A percentile compares a stretch with the other conserved stretches of the same genome.
Evolutionary conservation across 92 coral and sea anemone genomes (phyloP).

Genomic region (Actinernus sp.): DNA sequence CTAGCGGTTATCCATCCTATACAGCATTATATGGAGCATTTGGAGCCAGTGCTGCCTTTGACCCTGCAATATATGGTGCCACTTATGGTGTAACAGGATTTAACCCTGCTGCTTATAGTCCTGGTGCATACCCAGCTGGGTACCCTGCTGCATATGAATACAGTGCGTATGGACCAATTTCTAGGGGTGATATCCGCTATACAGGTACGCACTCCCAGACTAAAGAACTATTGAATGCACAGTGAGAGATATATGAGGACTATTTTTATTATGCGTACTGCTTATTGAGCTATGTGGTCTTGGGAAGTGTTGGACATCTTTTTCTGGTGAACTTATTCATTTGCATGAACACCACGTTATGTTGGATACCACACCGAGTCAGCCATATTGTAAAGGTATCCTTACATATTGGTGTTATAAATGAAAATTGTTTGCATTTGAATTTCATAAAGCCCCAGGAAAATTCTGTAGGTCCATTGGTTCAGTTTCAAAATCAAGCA

Average conservation of each 20-base stretch:
- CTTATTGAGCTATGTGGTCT: not conserved
- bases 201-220: conserved; percentile 82
- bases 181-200: conserved; percentile 76
- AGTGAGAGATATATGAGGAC: not conserved
- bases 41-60: conserved; percentile 76
- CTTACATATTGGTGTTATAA: too few relatives aligned
- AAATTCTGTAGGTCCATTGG: too few relatives aligned
- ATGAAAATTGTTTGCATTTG: too few relatives aligned
- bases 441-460: too few relatives aligned
- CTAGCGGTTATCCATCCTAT: conserved; percentile 80
- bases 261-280: not conserved
- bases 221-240: conserved; percentile 80
- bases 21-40: conserved; percentile 81
- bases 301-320: too few relatives aligned
- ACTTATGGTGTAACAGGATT: conserved; percentile 60
- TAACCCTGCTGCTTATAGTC: conserved; percentile 70
- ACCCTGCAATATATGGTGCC: conserved; percentile 76
- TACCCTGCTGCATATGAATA: conserved; percentile 75
- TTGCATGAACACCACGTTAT: too few relatives aligned
- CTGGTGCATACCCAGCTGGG: conserved; percentile 68
- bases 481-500: too few relatives aligned
- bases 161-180: conserved; percentile 52
- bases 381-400: too few relatives aligned
- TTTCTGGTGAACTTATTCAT: too few relatives aligned
- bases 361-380: too few relatives aligned